A percentile compares a stretch with the other conserved stretches of the same genome.
These are phyloP conservation scores for Tokudaia tokunoshimensis DNA, from an alignment of 2,797 vertebrate genomes.

Conservation along the genomic window DNA sequence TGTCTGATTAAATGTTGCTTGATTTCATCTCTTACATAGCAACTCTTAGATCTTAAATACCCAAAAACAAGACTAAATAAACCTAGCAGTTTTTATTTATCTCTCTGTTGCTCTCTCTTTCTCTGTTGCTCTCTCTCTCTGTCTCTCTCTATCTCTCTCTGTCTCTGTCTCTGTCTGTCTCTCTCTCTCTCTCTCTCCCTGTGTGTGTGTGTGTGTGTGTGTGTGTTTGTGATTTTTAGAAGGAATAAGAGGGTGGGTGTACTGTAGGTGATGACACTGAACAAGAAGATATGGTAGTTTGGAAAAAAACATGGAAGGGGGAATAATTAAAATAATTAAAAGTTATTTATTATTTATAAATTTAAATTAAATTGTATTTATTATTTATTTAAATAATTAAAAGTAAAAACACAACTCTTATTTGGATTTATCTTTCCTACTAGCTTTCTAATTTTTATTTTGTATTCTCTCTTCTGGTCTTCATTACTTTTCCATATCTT, in stretches of 20 bases:
- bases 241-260: not conserved
- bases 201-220: not conserved
- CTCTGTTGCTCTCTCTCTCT: not conserved
- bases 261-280: not conserved
- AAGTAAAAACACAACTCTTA: not conserved
- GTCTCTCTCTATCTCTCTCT: not conserved
- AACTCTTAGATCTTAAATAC: not conserved
- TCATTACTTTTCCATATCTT: not conserved
- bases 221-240: not conserved
- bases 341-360: no score
- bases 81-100: not conserved
- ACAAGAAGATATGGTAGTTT: not conserved
- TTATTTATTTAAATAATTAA: not conserved
- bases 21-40: not conserved
- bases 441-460: not conserved
- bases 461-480: not conserved
- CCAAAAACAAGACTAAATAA: not conserved
- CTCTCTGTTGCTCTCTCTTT: no score
- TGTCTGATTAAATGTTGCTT: not conserved
- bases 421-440: not conserved
- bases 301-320: not conserved
- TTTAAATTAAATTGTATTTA: no score
- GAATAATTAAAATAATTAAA: no score
- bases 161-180: not conserved
- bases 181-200: rapidly evolving